Evolutionary conservation across 2,797 vertebrate species (phyloP), one percentile per base, ranked within the genome.

Genomic region (Enteromius thamalakanensis): DNA sequence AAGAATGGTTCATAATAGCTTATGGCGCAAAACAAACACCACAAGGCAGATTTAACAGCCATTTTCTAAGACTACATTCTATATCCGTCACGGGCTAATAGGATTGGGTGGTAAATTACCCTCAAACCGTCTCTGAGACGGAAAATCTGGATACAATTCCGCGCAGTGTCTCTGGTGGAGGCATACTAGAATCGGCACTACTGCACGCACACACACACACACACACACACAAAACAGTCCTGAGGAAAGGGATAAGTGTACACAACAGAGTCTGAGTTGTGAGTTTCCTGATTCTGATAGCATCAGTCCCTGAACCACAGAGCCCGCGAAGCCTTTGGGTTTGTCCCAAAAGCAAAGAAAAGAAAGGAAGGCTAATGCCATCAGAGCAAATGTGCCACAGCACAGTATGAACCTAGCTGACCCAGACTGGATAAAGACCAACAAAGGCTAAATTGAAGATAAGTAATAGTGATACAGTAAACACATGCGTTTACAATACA

Each of bases 101-200:
- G 88, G 87, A 89, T 88, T 87, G 78, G 55, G 69, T 84, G 84
- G 86, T 85, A 85, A 90, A 89, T 86, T 85, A 86, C 79, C 88
- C 87, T 79, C 60, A 81, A 87, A 82, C 80, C 75, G 68, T 80
- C 81, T 86, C 55, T 12, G 78, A 83, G 74, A 70, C 26, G 72
- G 80, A 80, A 87, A 89, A 89, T 90, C 85, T 87, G 85, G 71
- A 88, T 82, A 87, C 40, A 79, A 86, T 83, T 89, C 81, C 71
- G 81, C 82, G 78, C 77, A 58, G 69, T 58, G 81, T 84, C 80
- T 84, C 85, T 78, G 14, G 62, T 49, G 79, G 71, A 80, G 71
- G 86, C 72, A 60, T 79, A 19, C 60, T 72, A 58, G 67, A 85
- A 75, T 76, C 70, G 37, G 80, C 64, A 55, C 58, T 62, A 55